Conservation (phyloP, 2,113 vertebrate species). For the Cnemophilus loriae region DNA sequence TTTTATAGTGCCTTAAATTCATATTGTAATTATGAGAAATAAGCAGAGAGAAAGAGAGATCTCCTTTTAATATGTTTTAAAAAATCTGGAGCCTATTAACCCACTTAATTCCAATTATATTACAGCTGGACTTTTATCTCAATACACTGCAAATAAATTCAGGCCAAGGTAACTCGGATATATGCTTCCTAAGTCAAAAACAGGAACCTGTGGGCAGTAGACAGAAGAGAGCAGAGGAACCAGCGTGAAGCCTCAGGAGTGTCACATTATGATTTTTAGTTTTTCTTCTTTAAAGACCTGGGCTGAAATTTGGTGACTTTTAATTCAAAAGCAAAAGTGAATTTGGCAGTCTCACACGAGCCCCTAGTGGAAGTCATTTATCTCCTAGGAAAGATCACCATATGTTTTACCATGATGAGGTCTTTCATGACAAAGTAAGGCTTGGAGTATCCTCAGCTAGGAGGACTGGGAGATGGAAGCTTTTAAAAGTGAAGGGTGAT, state of each 20-base stretch:
- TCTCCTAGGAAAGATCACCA: background rate
- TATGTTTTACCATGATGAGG: background rate
- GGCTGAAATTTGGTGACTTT: background rate
- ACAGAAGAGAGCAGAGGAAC: background rate
- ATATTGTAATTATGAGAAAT: conserved; percentile 23
- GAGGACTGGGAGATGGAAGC: background rate
- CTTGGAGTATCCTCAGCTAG: background rate
- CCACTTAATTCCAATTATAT: background rate
- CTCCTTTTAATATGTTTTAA: conserved; percentile 6
- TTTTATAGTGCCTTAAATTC: conserved; percentile 51
- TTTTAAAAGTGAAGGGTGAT: background rate
- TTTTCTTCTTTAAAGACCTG: background rate
- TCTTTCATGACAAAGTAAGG: background rate
- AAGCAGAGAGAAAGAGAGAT: background rate
- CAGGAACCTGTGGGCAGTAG: background rate
- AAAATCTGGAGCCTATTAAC: conserved; percentile 52
- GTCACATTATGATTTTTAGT: background rate
- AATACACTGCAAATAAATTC: background rate
- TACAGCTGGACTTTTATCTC: background rate
- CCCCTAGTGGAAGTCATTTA: background rate
- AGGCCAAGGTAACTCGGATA: background rate
- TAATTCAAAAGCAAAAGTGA: background rate
- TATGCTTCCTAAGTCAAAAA: background rate
- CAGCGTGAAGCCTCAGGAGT: background rate
- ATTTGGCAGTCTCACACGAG: background rate